phyloP scores from a whole-genome alignment of 2,797 vertebrate species.

The Sylvilagus floridanus region DNA sequence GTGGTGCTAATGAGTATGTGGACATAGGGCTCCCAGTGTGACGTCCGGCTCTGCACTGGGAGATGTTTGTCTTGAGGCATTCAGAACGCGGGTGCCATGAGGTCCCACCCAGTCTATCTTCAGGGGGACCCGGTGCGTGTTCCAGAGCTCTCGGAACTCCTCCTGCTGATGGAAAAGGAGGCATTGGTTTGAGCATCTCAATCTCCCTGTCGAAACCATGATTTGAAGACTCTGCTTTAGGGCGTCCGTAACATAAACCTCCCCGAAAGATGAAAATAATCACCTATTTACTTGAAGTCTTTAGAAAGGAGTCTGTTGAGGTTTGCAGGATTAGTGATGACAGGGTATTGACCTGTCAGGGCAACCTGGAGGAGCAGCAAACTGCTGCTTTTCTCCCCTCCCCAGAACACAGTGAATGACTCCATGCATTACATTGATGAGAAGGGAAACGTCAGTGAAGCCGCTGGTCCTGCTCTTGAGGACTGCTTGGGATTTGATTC shows the following conservation, averaged over 20 bases:
- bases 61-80: constrained; percentile 39
- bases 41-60: constrained; percentile 68
- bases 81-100: background rate
- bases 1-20: constrained; percentile 88
- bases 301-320: constrained; percentile 37
- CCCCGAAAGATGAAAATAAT: background rate
- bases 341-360: constrained; percentile 66
- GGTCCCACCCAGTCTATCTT: background rate
- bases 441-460: background rate
- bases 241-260: constrained; percentile 54
- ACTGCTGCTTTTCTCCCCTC: background rate
- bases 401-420: background rate
- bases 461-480: background rate
- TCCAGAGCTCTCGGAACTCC: constrained; percentile 17
- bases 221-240: constrained; percentile 61
- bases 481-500: constrained; percentile 33
- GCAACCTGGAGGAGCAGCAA: constrained; percentile 56
- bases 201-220: constrained; percentile 66
- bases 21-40: constrained; percentile 84
- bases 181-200: constrained; percentile 56
- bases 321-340: constrained; percentile 11
- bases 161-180: background rate
- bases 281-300: constrained; percentile 56
- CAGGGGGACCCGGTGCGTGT: constrained; percentile 28
- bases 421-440: constrained; percentile 58